These are phyloP conservation scores for Melanostoma mellinum DNA, from an alignment of 2,888 invertebrate genomes.

Conservation along the genomic window DNA sequence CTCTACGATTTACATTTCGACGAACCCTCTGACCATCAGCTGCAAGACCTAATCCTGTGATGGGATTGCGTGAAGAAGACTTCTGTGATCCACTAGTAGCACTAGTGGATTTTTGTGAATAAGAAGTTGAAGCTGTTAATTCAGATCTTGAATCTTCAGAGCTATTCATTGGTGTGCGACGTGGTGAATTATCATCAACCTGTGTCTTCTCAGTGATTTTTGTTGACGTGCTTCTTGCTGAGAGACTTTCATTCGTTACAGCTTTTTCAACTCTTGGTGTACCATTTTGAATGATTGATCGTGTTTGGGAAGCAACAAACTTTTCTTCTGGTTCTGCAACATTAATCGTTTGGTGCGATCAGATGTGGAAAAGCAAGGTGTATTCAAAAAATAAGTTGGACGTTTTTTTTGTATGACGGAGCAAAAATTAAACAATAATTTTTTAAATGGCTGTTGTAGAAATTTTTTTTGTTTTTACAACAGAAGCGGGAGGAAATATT, in stretches of 20 bases:
- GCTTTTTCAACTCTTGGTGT: constrained; percentile 28
- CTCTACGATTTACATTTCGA: constrained; percentile 74
- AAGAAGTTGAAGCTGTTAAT: constrained; percentile 44
- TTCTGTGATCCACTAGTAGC: constrained; percentile 51
- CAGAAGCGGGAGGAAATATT: not conserved
- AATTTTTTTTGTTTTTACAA: too few relatives aligned
- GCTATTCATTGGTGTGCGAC: constrained; percentile 37
- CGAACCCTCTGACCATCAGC: constrained; percentile 75
- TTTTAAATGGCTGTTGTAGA: too few relatives aligned
- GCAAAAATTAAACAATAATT: too few relatives aligned
- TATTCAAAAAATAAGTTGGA: not conserved
- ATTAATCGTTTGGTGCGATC: constrained; percentile 51
- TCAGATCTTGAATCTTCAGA: constrained; percentile 54
- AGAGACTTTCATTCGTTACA: constrained; percentile 29
- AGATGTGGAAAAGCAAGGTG: constrained; percentile 27
- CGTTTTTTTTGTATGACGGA: not conserved
- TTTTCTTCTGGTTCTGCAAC: constrained; percentile 59
- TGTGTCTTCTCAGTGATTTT: constrained; percentile 45
- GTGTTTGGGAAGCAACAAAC: constrained; percentile 35
- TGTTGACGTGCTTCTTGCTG: constrained; percentile 53
- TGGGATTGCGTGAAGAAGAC: constrained; percentile 76
- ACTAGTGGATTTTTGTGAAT: constrained; percentile 46
- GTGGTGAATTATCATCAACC: constrained; percentile 18
- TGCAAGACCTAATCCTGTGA: constrained; percentile 77
- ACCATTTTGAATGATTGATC: constrained; percentile 20